Evolutionary conservation across 1,140 invertebrate species (phyloP).

Genomic region (Trichoplusia ni): DNA sequence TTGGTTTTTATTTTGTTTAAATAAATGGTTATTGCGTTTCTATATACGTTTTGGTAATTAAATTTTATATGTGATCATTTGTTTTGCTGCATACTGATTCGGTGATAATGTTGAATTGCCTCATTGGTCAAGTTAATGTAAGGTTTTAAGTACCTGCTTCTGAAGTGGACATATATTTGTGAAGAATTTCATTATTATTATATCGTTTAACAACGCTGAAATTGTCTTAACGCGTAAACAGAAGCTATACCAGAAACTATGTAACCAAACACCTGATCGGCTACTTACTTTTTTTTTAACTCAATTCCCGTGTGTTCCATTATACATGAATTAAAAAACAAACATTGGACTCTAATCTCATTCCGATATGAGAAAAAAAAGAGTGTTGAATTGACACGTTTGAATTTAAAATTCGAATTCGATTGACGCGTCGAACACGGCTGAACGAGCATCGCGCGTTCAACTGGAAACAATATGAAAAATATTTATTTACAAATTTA

Average conservation of each 20-base stretch:
- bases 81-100: background rate
- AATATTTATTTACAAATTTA: conserved; percentile 28
- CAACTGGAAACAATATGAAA: conserved; percentile 50
- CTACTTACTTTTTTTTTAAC: no score
- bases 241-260: no score
- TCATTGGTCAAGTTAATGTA: background rate
- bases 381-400: conserved; percentile 55
- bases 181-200: no score
- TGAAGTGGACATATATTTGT: no score
- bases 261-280: no score
- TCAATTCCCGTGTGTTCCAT: no score
- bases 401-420: conserved; percentile 54
- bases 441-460: conserved; percentile 55
- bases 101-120: background rate
- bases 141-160: background rate
- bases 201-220: no score
- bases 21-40: conserved; percentile 9
- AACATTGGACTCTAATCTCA: conserved; percentile 7
- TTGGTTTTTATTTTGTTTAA: background rate
- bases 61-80: conserved; percentile 8
- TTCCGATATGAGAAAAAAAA: conserved; percentile 34
- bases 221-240: no score
- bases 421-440: conserved; percentile 55
- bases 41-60: conserved; percentile 13
- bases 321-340: no score